phyloP scores from a whole-genome alignment of 2,888 invertebrate species.

The Phragmatobia fuliginosa region DNA sequence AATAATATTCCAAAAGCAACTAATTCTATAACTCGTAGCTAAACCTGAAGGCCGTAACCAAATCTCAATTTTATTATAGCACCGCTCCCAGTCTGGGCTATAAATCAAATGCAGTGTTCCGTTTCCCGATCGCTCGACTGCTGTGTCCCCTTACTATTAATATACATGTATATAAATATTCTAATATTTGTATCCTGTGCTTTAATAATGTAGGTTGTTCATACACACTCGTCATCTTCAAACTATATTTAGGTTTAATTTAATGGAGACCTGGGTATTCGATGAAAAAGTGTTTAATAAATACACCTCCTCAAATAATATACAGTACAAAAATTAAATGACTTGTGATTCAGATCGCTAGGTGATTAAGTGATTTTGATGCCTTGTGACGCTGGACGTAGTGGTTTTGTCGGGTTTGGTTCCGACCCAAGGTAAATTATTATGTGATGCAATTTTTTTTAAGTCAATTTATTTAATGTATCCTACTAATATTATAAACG shows the following conservation, averaged over 20 bases:
- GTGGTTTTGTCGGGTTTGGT: too few species aligned
- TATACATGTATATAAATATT: conserved; percentile 7
- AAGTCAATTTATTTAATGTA: too few species aligned
- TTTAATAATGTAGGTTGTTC: not conserved
- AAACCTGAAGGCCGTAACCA: conserved; percentile 24
- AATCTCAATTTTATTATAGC: conserved; percentile 25
- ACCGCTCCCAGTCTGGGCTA: conserved; percentile 19
- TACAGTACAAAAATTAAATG: too few species aligned
- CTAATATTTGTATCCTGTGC: not conserved
- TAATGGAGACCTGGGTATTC: too few species aligned
- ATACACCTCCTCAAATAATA: too few species aligned
- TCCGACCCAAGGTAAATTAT: too few species aligned
- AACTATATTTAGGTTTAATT: not conserved
- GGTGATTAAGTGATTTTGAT: too few species aligned
- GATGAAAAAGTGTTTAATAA: too few species aligned
- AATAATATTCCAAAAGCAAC: conserved; percentile 8
- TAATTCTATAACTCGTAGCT: conserved; percentile 15
- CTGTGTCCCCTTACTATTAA: conserved; percentile 16
- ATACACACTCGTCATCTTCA: not conserved
- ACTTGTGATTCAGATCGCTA: too few species aligned
- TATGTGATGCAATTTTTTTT: too few species aligned
- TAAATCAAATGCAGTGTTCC: conserved; percentile 26
- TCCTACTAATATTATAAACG: too few species aligned
- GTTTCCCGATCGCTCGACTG: conserved; percentile 22
- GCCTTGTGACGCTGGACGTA: too few species aligned